Evolutionary conservation across 2,888 invertebrate genomes (phyloP).

Genomic region (Pteria penguin): DNA sequence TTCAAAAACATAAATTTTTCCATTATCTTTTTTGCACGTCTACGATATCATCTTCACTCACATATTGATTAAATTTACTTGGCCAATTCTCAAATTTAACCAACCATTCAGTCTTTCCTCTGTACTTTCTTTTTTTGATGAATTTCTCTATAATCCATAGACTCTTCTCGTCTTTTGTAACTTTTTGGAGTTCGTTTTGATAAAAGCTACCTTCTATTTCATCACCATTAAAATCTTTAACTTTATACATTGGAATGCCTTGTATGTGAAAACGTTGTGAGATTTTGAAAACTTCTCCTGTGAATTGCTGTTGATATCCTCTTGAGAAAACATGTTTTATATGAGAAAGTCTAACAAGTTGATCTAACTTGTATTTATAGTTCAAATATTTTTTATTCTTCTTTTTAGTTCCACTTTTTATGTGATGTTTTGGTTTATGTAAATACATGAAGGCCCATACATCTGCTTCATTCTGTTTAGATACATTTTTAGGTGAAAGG

Average conservation of each 20-base stretch:
- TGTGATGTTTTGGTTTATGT: not conserved
- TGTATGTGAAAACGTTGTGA: conserved; percentile 4
- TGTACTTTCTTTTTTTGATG: conserved; percentile 10
- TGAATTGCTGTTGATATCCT: conserved; percentile 18
- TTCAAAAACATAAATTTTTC: conserved; percentile 4
- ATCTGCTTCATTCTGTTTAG: conserved; percentile 3
- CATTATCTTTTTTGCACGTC: not conserved
- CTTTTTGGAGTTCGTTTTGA: conserved; percentile 6
- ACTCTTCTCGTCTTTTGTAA: conserved; percentile 15
- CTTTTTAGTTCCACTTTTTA: not conserved
- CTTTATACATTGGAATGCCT: conserved; percentile 20
- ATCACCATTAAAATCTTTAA: conserved; percentile 14
- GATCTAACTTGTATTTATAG: conserved; percentile 12
- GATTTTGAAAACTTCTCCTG: conserved; percentile 12
- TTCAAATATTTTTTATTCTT: not conserved
- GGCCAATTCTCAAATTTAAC: conserved; percentile 25
- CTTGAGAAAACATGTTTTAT: conserved; percentile 4
- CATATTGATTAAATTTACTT: conserved; percentile 15
- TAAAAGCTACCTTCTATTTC: conserved; percentile 19
- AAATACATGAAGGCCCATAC: conserved; percentile 44
- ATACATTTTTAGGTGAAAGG: conserved; percentile 19
- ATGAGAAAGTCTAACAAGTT: conserved; percentile 29
- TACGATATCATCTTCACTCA: conserved; percentile 4
- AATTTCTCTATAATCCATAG: conserved; percentile 18
- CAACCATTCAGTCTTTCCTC: conserved; percentile 1